These are phyloP conservation scores for Acanthaster planci DNA, from an alignment of 35 echinoderm and acorn worm species.

Conservation along the genomic window DNA sequence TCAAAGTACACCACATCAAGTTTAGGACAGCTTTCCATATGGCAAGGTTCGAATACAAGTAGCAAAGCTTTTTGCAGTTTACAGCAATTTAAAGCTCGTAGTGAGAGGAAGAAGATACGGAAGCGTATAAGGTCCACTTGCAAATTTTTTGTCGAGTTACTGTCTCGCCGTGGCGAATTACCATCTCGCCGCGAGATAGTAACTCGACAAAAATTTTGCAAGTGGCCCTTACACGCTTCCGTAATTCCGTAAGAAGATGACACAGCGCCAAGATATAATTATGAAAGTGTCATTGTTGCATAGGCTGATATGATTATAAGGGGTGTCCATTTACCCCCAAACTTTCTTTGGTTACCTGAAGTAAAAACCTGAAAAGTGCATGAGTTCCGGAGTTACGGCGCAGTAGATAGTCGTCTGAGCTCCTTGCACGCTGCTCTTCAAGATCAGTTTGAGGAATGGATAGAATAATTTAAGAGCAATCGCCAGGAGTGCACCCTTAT, in stretches of 20 bases:
- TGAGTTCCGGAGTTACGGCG: conserved; percentile 52
- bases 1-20: too few species aligned
- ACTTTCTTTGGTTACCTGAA: conserved; percentile 49
- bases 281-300: background rate
- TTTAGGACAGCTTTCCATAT: too few species aligned
- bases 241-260: background rate
- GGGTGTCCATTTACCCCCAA: background rate
- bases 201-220: background rate
- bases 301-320: background rate
- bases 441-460: background rate
- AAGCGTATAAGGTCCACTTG: too few species aligned
- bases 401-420: conserved; percentile 78
- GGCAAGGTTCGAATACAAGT: too few species aligned
- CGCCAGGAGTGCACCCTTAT: background rate
- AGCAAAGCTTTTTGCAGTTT: too few species aligned
- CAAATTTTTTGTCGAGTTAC: too few species aligned
- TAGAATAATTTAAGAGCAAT: background rate
- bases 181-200: too few species aligned
- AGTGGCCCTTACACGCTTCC: too few species aligned
- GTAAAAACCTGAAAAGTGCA: conserved; percentile 55
- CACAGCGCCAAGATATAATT: background rate
- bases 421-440: conserved; percentile 58
- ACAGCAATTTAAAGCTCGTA: too few species aligned
- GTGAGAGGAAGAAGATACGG: too few species aligned
- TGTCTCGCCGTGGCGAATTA: too few species aligned